Percentiles rank a stretch among this genome's conserved stretches.
phyloP scores from a whole-genome alignment of 2,797 vertebrate species.

The Syngnathus acus region DNA sequence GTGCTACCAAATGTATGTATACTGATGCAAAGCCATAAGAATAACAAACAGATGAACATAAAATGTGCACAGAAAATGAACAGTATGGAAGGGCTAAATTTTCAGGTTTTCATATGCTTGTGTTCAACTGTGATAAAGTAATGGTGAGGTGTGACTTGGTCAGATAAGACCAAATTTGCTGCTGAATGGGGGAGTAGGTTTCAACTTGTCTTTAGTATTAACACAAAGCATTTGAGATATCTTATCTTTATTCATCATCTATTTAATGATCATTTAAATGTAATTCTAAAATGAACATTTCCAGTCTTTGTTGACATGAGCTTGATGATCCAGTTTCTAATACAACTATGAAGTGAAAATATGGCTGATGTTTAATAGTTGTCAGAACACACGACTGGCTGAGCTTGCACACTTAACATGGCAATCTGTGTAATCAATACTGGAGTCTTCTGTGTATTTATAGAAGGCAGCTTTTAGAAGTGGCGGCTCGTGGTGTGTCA shows the following conservation, averaged over 20 bases:
- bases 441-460: constrained; percentile 37
- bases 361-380: not conserved
- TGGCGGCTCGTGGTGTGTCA: constrained; percentile 13
- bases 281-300: too few relatives aligned
- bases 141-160: not conserved
- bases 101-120: not conserved
- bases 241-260: not conserved
- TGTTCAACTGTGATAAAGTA: not conserved
- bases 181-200: not conserved
- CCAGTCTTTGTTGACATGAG: too few relatives aligned
- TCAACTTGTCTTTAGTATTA: not conserved
- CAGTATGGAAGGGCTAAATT: not conserved
- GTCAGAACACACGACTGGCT: not conserved
- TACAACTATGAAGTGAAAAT: too few relatives aligned
- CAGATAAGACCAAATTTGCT: not conserved
- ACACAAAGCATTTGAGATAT: not conserved
- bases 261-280: too few relatives aligned
- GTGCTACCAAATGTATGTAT: too few relatives aligned
- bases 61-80: not conserved
- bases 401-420: constrained; percentile 6
- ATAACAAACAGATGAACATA: too few relatives aligned
- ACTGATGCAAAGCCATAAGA: too few relatives aligned
- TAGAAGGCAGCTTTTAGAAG: constrained; percentile 32
- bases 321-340: too few relatives aligned
- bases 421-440: constrained; percentile 41